A percentile compares a stretch with the other conserved stretches of the same genome.
These are phyloP conservation scores for Caenorhabditis tropicalis DNA, from an alignment of 1,140 invertebrate species.

Conservation along the genomic window DNA sequence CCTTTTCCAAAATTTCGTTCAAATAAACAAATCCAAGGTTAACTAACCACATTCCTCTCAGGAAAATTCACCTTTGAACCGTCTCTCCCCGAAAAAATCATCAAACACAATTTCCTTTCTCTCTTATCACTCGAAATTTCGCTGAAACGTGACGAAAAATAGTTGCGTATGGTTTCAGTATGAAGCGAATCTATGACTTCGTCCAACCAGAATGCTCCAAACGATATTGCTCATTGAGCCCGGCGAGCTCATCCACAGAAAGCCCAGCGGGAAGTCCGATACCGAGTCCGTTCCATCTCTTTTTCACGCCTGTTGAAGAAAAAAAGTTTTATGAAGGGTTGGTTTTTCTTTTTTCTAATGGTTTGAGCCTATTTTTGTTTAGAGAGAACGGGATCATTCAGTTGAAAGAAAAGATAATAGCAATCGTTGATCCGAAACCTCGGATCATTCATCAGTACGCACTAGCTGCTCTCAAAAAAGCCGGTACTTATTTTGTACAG, in stretches of 20 bases:
- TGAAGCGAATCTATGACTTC: background rate
- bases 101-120: background rate
- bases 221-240: background rate
- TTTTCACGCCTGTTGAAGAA: background rate
- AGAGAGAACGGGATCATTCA: background rate
- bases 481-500: background rate
- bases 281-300: background rate
- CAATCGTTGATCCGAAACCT: constrained; percentile 14
- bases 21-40: too few species aligned
- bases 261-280: background rate
- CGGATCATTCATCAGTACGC: background rate
- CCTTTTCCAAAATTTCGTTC: too few species aligned
- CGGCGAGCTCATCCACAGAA: background rate
- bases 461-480: background rate
- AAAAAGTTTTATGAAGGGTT: constrained; percentile 17
- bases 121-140: background rate
- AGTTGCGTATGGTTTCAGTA: background rate
- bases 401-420: background rate
- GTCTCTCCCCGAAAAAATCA: background rate
- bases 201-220: background rate
- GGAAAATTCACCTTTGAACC: background rate
- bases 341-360: background rate
- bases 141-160: background rate
- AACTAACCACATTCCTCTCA: too few species aligned
- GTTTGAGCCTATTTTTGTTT: background rate